Base-by-base conservation (phyloP, 2,797 vertebrate species). In the Threskiornis aethiopicus region DNA sequence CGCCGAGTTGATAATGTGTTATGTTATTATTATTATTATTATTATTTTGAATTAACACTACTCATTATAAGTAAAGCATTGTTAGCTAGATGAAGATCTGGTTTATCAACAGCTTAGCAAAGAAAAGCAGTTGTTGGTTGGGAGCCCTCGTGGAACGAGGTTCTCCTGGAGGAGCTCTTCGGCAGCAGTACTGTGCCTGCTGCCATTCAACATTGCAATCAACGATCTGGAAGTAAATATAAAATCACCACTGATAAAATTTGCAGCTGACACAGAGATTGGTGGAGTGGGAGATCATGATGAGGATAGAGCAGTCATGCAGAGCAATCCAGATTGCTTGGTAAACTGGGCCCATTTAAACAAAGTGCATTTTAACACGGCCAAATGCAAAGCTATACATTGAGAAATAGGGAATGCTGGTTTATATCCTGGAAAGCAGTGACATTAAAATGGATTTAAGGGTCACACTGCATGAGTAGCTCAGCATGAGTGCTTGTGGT, bases 201-300 rank as follows among this genome's bases (percentile, higher is more conserved):
- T 93, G 86, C 90, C 81, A 11, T 33, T 87, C 92, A 61, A 12
- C 0, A 1, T 62, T 6, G 16, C 21, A 52, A 71, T 86, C 96
- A 91, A 57, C 6, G 44, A 76, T 31, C 94, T 97, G 94, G 94
- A 96, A 96, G 76, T 86, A 94, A 95, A 96, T 84, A 86, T 67
- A 35, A 96, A 97, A 97, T 95, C 92, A 78, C 84, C 1, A 16
- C 89, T 91, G 94, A 91, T 93, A 89, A 88, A 85, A 88, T 84
- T 75, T 35, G 57, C 5, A 16, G 61, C 95, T 93, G 96, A 93
- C 95, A 92, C 0, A 0, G 81, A 75, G 95, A 57, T 46, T 64
- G 91, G 91, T 71, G 89, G 91, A 76, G 91, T 44, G 95, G 90
- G 92, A 96, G 93, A 86, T 54, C 76, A 62, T 69, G 94, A 96